Evolutionary conservation across 2,888 invertebrate genomes (phyloP).

Genomic region (Mylabris sibirica): DNA sequence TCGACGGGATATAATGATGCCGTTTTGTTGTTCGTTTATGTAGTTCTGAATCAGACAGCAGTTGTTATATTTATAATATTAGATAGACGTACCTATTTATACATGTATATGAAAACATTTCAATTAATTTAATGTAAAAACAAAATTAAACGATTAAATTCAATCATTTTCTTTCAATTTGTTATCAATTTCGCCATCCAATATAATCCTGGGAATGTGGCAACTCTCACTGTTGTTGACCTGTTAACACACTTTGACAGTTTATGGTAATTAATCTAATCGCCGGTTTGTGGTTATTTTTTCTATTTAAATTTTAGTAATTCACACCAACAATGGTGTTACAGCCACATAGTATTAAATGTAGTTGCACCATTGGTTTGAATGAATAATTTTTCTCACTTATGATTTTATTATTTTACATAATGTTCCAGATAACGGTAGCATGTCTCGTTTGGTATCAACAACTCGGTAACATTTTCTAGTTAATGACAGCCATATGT

Average conservation of each 20-base stretch:
- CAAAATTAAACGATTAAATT: background rate
- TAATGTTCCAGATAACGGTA: conserved; percentile 54
- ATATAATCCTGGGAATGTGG: conserved; percentile 28
- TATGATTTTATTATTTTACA: background rate
- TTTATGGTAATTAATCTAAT: conserved; percentile 17
- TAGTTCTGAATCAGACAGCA: conserved; percentile 15
- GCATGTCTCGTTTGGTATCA: conserved; percentile 55
- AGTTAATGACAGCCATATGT: conserved; percentile 52
- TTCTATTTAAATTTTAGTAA: background rate
- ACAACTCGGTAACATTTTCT: conserved; percentile 49
- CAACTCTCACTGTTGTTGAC: conserved; percentile 34
- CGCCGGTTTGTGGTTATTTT: background rate
- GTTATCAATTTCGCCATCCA: conserved; percentile 11
- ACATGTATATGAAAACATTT: background rate
- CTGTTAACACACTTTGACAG: conserved; percentile 25
- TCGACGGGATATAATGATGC: conserved; percentile 24
- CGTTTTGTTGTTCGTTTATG: conserved; percentile 14
- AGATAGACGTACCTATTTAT: background rate
- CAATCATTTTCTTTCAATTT: background rate
- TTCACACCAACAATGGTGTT: background rate
- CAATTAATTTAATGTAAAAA: background rate
- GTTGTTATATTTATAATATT: background rate
- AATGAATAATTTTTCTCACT: background rate
- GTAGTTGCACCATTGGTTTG: no score
- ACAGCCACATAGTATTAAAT: background rate